phyloP scores from a whole-genome alignment of 2,797 vertebrate species.

The Myotis planiceps region DNA sequence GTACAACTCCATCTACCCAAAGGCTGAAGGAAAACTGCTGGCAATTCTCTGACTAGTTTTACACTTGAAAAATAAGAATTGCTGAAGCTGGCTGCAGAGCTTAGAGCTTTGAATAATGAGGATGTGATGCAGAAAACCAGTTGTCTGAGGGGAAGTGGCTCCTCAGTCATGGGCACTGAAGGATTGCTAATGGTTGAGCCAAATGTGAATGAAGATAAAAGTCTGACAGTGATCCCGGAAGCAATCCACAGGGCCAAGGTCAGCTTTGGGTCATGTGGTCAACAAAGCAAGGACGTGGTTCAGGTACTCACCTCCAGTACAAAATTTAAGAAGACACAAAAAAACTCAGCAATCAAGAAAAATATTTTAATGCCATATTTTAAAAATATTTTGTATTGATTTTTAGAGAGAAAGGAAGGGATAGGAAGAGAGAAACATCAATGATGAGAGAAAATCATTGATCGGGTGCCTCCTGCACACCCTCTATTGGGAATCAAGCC shows the following conservation, averaged over 20 bases:
- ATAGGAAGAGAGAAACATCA: neutral
- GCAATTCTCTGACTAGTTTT: neutral
- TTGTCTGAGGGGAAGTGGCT: neutral
- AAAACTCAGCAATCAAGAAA: neutral
- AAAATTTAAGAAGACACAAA: neutral
- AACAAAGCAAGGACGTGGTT: neutral
- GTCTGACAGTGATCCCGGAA: neutral
- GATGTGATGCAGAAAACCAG: neutral
- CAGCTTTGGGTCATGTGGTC: neutral
- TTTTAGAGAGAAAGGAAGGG: neutral
- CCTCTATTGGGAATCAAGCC: neutral
- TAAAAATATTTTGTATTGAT: neutral
- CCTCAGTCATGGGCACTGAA: neutral
- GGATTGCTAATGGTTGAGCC: neutral
- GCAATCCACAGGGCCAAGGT: neutral
- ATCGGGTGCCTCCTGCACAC: neutral
- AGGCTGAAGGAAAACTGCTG: neutral
- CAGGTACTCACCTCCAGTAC: neutral
- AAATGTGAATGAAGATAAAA: neutral
- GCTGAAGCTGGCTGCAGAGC: neutral
- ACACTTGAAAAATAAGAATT: neutral
- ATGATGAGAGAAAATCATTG: neutral
- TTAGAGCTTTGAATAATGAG: neutral
- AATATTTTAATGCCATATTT: neutral
- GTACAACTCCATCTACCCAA: neutral